Conservation (phyloP, 2,113 vertebrate genomes). For the Eulacestoma nigropectus region DNA sequence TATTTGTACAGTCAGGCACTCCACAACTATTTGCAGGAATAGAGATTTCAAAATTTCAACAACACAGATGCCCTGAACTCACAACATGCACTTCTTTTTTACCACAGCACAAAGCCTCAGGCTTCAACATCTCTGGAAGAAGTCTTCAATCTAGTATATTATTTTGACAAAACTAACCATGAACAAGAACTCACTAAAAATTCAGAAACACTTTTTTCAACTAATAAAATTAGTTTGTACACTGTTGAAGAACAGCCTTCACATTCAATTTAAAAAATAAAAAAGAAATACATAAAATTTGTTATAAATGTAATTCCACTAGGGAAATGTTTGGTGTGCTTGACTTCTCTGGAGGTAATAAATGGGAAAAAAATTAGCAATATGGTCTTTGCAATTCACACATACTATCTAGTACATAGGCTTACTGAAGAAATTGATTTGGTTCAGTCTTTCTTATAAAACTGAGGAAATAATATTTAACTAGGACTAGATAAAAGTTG, state of each 20-base stretch:
- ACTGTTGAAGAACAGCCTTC: neutral
- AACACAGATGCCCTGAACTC: neutral
- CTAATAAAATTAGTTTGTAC: neutral
- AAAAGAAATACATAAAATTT: neutral
- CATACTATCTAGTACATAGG: neutral
- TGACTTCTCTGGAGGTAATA: neutral
- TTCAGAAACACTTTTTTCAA: neutral
- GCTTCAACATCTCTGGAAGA: slow-evolving; percentile 15
- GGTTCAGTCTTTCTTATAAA: neutral
- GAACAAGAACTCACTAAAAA: neutral
- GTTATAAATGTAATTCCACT: neutral
- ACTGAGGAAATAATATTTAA: neutral
- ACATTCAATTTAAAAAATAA: neutral
- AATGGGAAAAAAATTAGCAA: neutral
- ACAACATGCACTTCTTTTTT: neutral
- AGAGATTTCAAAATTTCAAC: neutral
- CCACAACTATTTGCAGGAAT: neutral
- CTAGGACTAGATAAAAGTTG: neutral
- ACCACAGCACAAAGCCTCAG: neutral
- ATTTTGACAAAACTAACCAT: slow-evolving; percentile 37
- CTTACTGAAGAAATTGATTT: neutral
- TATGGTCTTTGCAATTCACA: neutral
- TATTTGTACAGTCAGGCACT: neutral
- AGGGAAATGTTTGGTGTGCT: neutral
- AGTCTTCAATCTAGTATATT: slow-evolving; percentile 34